These are phyloP conservation scores for Oplegnathus fasciatus DNA, from an alignment of 2,113 vertebrate genomes.

Conservation along the genomic window DNA sequence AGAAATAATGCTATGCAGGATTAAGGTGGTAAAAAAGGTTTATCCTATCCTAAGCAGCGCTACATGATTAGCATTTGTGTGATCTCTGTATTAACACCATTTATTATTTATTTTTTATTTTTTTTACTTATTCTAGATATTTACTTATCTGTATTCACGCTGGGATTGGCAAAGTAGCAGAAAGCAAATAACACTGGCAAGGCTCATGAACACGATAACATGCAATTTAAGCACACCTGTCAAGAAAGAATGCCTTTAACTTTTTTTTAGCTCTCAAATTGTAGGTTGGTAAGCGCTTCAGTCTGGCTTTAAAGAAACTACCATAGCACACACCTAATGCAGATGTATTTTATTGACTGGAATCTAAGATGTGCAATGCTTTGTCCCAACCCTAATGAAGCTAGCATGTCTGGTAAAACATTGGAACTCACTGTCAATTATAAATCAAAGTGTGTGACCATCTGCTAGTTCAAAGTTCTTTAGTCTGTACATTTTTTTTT, in stretches of 20 bases:
- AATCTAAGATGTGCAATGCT: conserved; percentile 1
- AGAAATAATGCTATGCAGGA: conserved; percentile 38
- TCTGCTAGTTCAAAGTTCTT: conserved; percentile 24
- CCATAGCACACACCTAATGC: neutral
- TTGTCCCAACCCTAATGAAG: conserved; percentile 6
- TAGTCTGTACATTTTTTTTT: conserved; percentile 17
- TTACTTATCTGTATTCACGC: conserved; percentile 3
- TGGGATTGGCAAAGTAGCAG: neutral
- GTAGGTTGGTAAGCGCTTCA: neutral
- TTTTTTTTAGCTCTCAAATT: neutral
- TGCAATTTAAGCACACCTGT: neutral
- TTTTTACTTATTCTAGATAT: conserved; percentile 1
- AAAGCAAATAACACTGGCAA: neutral
- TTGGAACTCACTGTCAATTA: neutral
- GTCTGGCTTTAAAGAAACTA: neutral
- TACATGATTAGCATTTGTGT: conserved; percentile 38
- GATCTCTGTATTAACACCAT: conserved; percentile 21
- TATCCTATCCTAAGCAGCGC: neutral
- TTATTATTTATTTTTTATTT: conserved; percentile 8
- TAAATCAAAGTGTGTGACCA: conserved; percentile 13
- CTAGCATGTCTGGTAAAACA: conserved; percentile 10
- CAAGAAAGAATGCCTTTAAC: neutral
- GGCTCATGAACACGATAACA: neutral
- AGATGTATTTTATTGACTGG: neutral
- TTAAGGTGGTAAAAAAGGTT: conserved; percentile 41